Conservation (phyloP, 2,797 vertebrate species). For the Sebastes reedi region DNA sequence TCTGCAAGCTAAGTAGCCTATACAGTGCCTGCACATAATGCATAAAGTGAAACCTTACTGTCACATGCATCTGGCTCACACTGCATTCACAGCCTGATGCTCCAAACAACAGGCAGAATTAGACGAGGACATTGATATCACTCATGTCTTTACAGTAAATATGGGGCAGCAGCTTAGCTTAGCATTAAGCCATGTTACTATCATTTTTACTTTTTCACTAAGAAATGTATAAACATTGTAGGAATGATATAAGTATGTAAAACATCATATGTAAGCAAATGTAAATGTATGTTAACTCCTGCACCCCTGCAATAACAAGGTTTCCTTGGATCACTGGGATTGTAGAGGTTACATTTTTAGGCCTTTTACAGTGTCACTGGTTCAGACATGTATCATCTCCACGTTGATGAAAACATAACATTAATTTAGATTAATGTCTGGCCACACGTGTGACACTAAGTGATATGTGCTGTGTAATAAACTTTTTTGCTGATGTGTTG, state of each 20-base stretch:
- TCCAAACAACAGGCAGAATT: not conserved
- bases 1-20: not conserved
- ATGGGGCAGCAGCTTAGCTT: not conserved
- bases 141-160: not conserved
- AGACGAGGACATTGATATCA: not conserved
- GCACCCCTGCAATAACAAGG: not conserved
- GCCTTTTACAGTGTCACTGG: not conserved
- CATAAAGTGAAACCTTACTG: not conserved
- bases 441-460: slow-evolving; percentile 7
- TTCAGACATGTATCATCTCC: not conserved
- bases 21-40: not conserved
- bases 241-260: not conserved
- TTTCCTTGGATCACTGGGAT: not conserved
- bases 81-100: not conserved
- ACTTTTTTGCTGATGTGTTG: slow-evolving; percentile 61
- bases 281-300: not conserved
- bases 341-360: not conserved
- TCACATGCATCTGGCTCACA: not conserved
- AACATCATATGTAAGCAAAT: not conserved
- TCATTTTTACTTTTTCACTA: too few species aligned
- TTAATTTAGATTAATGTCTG: not conserved
- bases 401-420: not conserved
- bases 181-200: too few species aligned
- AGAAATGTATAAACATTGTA: too few species aligned
- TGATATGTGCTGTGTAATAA: slow-evolving; percentile 31